Evolutionary conservation across 2,888 invertebrate genomes (phyloP).

Genomic region (Calliphora vomitoria): DNA sequence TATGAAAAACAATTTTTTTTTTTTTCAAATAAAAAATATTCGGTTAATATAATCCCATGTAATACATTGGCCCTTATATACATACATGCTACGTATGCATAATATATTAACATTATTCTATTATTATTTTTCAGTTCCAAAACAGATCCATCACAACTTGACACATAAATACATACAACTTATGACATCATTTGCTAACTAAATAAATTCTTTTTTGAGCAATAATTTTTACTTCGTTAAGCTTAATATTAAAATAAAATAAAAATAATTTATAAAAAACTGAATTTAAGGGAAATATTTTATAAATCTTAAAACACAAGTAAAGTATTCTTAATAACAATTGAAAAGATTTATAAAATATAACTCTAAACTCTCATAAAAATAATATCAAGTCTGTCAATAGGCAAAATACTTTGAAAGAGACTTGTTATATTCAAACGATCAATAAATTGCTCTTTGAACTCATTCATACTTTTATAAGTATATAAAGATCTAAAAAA

Average conservation of each 20-base stretch:
- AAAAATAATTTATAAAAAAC: constrained; percentile 8
- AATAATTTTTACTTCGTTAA: constrained; percentile 84
- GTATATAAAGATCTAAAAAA: neutral
- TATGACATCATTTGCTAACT: constrained; percentile 55
- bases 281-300: neutral
- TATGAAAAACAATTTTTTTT: too few species aligned
- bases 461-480: neutral
- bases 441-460: too few species aligned
- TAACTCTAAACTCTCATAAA: too few species aligned
- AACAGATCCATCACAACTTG: constrained; percentile 27
- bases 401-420: too few species aligned
- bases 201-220: constrained; percentile 78
- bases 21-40: too few species aligned
- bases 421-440: too few species aligned
- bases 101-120: neutral
- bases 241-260: constrained; percentile 58
- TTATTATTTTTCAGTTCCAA: constrained; percentile 14
- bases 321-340: too few species aligned
- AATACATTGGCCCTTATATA: constrained; percentile 8
- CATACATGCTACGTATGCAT: neutral
- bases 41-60: constrained; percentile 11
- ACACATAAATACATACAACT: constrained; percentile 32
- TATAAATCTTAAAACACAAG: too few species aligned
- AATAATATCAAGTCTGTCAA: too few species aligned
- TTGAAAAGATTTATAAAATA: too few species aligned